A percentile compares a stretch with the other conserved stretches of the same genome.
These are phyloP conservation scores for Porites rus DNA, from an alignment of 92 coral and sea anemone genomes.

Conservation along the genomic window DNA sequence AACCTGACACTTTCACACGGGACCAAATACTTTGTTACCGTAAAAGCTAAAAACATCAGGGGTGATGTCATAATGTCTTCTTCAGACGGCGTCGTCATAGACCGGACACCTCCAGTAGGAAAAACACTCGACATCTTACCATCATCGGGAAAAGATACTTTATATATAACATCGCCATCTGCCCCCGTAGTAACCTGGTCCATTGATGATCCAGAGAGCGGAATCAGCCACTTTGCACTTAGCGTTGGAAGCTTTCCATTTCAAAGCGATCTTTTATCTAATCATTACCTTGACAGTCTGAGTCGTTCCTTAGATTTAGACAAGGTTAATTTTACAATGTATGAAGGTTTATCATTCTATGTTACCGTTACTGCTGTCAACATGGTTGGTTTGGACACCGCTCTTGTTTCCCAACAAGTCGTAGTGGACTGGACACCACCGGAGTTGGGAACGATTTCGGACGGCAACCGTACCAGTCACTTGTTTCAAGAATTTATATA, in stretches of 20 bases:
- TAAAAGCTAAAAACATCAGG: conserved; percentile 73
- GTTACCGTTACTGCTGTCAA: conserved; percentile 79
- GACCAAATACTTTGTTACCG: conserved; percentile 70
- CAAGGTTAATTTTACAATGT: conserved; percentile 69
- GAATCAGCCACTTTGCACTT: conserved; percentile 60
- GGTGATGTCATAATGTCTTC: conserved; percentile 76
- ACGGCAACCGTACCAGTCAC: conserved; percentile 76
- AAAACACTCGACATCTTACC: conserved; percentile 68
- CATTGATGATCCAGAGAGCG: conserved; percentile 81
- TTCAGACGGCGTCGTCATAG: conserved; percentile 90
- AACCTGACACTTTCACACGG: conserved; percentile 84
- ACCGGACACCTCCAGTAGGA: conserved; percentile 80
- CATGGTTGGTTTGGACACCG: conserved; percentile 76
- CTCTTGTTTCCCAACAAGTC: conserved; percentile 78
- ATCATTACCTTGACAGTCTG: conserved; percentile 49
- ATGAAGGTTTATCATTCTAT: conserved; percentile 69
- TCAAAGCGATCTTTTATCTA: conserved; percentile 66
- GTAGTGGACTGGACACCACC: conserved; percentile 95
- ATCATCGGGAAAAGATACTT: conserved; percentile 72
- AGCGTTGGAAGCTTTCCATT: conserved; percentile 74
- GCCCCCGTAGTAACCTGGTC: conserved; percentile 86
- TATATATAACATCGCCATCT: conserved; percentile 71
- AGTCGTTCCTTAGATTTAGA: conserved; percentile 75
- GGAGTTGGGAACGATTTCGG: conserved; percentile 63
- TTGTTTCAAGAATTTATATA: conserved; percentile 40